Base-by-base conservation (phyloP, 1,140 invertebrate species). In the Condylostylus longicornis region DNA sequence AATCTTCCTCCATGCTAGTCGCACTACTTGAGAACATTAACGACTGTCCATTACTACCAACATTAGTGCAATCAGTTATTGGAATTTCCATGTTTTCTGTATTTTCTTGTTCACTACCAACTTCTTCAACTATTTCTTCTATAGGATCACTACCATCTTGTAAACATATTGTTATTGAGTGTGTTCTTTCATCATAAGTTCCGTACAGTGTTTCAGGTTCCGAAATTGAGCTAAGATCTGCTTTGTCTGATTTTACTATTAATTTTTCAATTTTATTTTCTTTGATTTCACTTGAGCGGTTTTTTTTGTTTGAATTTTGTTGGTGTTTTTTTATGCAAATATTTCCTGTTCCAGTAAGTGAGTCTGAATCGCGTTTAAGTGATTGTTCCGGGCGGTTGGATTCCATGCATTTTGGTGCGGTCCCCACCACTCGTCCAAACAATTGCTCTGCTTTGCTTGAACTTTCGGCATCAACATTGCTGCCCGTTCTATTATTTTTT, bases 371-470 rank as follows among this genome's bases (percentile, higher is more conserved):
- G 42, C 35, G 34, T 36, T 53, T 42, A 57, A 33, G 44, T 54
- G 51, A 49, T 58, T 55, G 55, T 51, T 47, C 55, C 61, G 53
- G 42, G 55, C 25, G 48, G 42, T 61, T 42, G 79, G 79, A 53
- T 82, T 82, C 81, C 80, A 84, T 49, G 63, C 74, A 61, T 72
- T 79, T 61, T 82, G 79, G 52, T 79, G 76, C 33, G 72, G 72
- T 18, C 79, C 78, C 81, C 80, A 83, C 80, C 80, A 83, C 44
- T 78, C 58, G 32, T 62, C 50, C 46, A 56, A 43, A 29, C 50
- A 58, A 12, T 64, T 58, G 50, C 52, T 56, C 46, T 52, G 50
- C 2, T 40, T 42, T 30, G 56, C 55, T 41, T 61, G 57, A 31
- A 58, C 45, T 43, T 66, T 54, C 20, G 61, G 50, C 19, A 60